These are phyloP conservation scores for Orchestia grillus DNA, from an alignment of 1,140 invertebrate genomes.

Conservation along the genomic window DNA sequence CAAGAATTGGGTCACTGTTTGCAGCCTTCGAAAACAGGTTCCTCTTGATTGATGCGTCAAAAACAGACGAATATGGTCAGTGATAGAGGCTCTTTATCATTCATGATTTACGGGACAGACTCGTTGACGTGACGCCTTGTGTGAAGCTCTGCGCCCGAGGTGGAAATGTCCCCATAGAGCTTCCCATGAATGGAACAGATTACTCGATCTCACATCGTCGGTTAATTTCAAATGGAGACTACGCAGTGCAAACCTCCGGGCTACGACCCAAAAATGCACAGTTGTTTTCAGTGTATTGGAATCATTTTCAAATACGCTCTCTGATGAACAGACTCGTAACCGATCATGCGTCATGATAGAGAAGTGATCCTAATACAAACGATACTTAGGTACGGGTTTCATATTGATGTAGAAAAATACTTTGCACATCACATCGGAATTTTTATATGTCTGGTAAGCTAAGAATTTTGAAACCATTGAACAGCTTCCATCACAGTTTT, in stretches of 20 bases:
- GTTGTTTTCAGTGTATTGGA: neutral
- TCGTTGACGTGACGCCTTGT: neutral
- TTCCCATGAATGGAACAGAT: neutral
- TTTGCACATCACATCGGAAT: neutral
- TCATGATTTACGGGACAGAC: neutral
- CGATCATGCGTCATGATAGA: neutral
- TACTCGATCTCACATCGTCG: neutral
- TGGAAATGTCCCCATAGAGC: neutral
- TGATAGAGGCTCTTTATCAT: neutral
- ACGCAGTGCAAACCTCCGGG: neutral
- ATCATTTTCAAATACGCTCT: neutral
- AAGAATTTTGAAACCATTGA: neutral
- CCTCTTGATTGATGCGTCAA: conserved; percentile 18
- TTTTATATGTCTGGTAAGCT: neutral
- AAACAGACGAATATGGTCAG: neutral
- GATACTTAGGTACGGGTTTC: neutral
- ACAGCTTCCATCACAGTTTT: neutral
- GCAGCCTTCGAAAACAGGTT: neutral
- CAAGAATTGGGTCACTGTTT: conserved; percentile 25
- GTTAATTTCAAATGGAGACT: neutral
- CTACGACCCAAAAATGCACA: neutral
- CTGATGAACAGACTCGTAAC: neutral
- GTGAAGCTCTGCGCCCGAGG: neutral
- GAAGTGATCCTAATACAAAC: neutral
- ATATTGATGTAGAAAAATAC: neutral